Percentiles rank a stretch among this genome's conserved stretches.
Evolutionary conservation across 2,113 vertebrate genomes (phyloP).

Genomic region (Muntiacus reevesi): DNA sequence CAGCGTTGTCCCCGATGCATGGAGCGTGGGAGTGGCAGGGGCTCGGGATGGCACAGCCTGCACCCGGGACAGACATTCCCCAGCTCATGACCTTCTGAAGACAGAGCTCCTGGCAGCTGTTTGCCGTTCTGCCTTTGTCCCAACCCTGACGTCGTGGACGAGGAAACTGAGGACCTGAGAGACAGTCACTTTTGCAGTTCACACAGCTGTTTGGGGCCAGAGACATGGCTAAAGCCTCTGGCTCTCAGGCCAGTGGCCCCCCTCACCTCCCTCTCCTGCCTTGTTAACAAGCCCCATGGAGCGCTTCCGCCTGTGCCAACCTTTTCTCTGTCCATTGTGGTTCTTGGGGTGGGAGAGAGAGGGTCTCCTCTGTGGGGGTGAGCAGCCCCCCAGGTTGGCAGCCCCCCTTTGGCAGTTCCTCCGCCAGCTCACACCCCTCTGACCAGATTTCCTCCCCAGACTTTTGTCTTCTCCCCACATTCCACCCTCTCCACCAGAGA

Average conservation of each 20-base stretch:
- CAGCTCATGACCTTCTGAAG: neutral
- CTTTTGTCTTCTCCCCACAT: neutral
- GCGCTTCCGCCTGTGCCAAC: neutral
- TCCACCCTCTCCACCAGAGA: neutral
- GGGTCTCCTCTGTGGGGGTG: neutral
- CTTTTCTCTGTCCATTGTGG: neutral
- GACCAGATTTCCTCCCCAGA: neutral
- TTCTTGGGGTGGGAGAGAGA: neutral
- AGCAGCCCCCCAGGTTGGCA: neutral
- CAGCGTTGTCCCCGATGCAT: no score
- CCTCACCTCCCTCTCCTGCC: neutral
- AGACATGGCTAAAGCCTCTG: neutral
- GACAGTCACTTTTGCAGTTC: neutral
- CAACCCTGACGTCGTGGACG: neutral
- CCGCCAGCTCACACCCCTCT: neutral
- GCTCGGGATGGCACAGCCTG: neutral
- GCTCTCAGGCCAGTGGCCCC: neutral
- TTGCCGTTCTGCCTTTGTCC: neutral
- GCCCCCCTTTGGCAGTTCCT: neutral
- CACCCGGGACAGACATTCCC: neutral
- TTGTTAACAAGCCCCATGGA: neutral
- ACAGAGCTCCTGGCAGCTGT: neutral
- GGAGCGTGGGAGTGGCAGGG: neutral
- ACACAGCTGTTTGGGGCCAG: neutral
- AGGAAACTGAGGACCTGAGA: neutral